Percentiles rank a stretch among this genome's conserved stretches.
Evolutionary conservation across 2,888 invertebrate species (phyloP).

Genomic region (Pasiphila rectangulata): DNA sequence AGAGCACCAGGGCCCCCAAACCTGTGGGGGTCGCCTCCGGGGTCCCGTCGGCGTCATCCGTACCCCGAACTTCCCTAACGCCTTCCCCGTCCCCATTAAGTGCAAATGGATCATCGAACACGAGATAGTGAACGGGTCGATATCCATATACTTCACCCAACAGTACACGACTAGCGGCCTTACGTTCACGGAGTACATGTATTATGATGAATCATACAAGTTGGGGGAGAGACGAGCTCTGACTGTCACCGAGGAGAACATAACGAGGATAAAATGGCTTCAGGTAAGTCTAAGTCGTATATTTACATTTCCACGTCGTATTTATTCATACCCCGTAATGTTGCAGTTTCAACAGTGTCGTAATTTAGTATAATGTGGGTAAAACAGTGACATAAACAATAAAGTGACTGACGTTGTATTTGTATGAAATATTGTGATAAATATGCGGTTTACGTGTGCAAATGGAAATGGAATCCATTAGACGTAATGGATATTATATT

Average conservation of each 20-base stretch:
- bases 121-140: constrained; percentile 87
- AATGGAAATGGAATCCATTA: constrained; percentile 18
- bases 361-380: constrained; percentile 23
- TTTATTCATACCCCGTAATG: constrained; percentile 21
- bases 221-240: constrained; percentile 84
- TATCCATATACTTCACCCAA: constrained; percentile 93
- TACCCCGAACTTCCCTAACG: constrained; percentile 91
- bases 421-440: constrained; percentile 13
- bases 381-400: constrained; percentile 23
- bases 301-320: constrained; percentile 21
- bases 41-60: constrained; percentile 86
- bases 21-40: constrained; percentile 85
- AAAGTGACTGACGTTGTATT: constrained; percentile 13
- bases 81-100: constrained; percentile 90
- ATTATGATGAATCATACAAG: constrained; percentile 85
- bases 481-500: constrained; percentile 5
- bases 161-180: constrained; percentile 90
- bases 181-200: constrained; percentile 88
- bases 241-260: constrained; percentile 87
- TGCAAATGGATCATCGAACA: constrained; percentile 93
- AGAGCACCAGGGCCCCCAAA: constrained; percentile 65
- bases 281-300: constrained; percentile 60
- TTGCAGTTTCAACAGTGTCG: constrained; percentile 18
- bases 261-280: constrained; percentile 83
- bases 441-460: constrained; percentile 9